Conservation (phyloP, 1,140 invertebrate genomes). For the Sycophaga agraensis region DNA sequence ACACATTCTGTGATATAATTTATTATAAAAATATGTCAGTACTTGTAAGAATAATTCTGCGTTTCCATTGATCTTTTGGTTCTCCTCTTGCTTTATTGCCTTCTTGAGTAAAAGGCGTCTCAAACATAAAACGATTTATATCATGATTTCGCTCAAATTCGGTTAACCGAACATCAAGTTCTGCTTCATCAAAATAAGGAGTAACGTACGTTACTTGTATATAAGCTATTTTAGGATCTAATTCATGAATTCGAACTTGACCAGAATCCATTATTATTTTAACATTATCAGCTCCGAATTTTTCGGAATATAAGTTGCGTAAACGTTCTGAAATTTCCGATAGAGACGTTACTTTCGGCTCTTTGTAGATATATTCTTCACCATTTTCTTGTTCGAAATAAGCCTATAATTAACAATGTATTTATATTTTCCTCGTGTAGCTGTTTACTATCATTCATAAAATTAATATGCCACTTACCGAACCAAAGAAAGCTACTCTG, state of each 20-base stretch:
- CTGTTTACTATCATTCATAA: neutral
- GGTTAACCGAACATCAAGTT: slow-evolving; percentile 66
- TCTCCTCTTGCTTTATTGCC: slow-evolving; percentile 72
- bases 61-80: slow-evolving; percentile 85
- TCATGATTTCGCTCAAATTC: slow-evolving; percentile 89
- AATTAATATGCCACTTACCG: slow-evolving; percentile 54
- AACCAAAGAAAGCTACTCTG: slow-evolving; percentile 79
- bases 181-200: slow-evolving; percentile 74
- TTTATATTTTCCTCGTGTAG: too few species aligned
- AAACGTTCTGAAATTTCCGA: slow-evolving; percentile 90
- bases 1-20: neutral
- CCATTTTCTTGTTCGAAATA: slow-evolving; percentile 91
- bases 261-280: slow-evolving; percentile 92
- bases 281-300: slow-evolving; percentile 81
- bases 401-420: slow-evolving; percentile 55
- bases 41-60: slow-evolving; percentile 83
- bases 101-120: slow-evolving; percentile 88
- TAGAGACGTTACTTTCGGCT: slow-evolving; percentile 90
- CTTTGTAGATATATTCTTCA: slow-evolving; percentile 93
- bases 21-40: slow-evolving; percentile 24
- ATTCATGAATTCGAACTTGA: slow-evolving; percentile 72
- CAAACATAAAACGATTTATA: slow-evolving; percentile 84
- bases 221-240: slow-evolving; percentile 83
- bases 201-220: slow-evolving; percentile 89
- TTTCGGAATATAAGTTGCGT: slow-evolving; percentile 76